Evolutionary conservation across 2,797 vertebrate species (phyloP).

Genomic region (Sebastiscus albofasciatus): DNA sequence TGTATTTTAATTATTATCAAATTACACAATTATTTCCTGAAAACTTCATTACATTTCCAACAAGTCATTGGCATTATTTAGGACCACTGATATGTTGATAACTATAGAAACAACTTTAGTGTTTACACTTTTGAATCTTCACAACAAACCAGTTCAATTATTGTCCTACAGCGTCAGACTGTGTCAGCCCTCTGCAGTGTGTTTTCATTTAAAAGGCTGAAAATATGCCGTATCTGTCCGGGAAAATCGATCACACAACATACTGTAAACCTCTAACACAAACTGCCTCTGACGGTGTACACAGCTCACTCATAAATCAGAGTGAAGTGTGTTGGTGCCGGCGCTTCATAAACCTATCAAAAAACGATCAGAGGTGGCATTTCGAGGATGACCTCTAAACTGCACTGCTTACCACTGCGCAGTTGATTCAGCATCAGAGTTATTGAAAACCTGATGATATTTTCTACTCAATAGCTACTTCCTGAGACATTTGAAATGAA

Average conservation of each 20-base stretch:
- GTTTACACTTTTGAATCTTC: not conserved
- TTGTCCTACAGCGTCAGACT: not conserved
- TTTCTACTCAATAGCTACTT: slow-evolving; percentile 58
- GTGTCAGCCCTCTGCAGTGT: not conserved
- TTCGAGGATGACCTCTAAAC: slow-evolving; percentile 66
- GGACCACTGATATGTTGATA: not conserved
- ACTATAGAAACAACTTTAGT: not conserved
- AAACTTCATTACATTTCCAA: not conserved
- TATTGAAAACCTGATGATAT: slow-evolving; percentile 59
- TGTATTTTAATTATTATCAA: not conserved
- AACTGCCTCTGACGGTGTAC: slow-evolving; percentile 13
- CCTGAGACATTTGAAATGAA: slow-evolving; percentile 59
- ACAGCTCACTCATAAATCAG: slow-evolving; percentile 51
- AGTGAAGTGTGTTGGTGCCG: slow-evolving; percentile 16
- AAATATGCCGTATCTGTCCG: slow-evolving; percentile 20
- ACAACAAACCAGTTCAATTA: not conserved
- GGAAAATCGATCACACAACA: slow-evolving; percentile 37
- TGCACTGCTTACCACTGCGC: slow-evolving; percentile 23
- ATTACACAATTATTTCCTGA: not conserved
- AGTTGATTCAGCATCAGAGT: slow-evolving; percentile 51
- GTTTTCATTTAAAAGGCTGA: slow-evolving; percentile 20
- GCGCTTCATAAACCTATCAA: slow-evolving; percentile 51
- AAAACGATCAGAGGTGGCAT: slow-evolving; percentile 58
- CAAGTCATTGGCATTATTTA: not conserved
- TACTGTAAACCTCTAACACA: slow-evolving; percentile 13